phyloP scores from a whole-genome alignment of 2,113 vertebrate species.

The Silurus asotus region DNA sequence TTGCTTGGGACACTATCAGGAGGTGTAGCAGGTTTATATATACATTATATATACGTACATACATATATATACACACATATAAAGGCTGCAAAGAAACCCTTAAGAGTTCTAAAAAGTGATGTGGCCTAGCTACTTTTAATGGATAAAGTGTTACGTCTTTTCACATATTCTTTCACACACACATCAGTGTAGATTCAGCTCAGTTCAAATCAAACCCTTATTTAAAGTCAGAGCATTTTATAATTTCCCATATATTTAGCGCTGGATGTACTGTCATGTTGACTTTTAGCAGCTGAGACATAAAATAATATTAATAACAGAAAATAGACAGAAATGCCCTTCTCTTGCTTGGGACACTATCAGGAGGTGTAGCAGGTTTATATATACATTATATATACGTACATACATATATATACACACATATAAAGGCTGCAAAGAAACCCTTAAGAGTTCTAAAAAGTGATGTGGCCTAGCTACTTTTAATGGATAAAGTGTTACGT shows the following conservation, averaged over 20 bases:
- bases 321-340: neutral
- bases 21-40: neutral
- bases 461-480: neutral
- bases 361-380: neutral
- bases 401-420: no score
- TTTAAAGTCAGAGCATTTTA: neutral
- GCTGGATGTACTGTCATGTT: neutral
- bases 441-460: neutral
- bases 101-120: neutral
- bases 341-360: neutral
- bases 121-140: neutral
- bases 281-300: neutral
- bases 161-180: neutral
- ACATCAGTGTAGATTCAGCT: neutral
- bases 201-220: constrained; percentile 9
- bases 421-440: no score
- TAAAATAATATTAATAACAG: neutral
- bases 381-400: no score
- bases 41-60: no score
- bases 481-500: neutral
- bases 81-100: no score
- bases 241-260: neutral
- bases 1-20: neutral
- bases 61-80: no score
- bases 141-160: no score